These are phyloP conservation scores for Notocelia uddmanniana DNA, from an alignment of 2,888 invertebrate genomes.

Conservation along the genomic window DNA sequence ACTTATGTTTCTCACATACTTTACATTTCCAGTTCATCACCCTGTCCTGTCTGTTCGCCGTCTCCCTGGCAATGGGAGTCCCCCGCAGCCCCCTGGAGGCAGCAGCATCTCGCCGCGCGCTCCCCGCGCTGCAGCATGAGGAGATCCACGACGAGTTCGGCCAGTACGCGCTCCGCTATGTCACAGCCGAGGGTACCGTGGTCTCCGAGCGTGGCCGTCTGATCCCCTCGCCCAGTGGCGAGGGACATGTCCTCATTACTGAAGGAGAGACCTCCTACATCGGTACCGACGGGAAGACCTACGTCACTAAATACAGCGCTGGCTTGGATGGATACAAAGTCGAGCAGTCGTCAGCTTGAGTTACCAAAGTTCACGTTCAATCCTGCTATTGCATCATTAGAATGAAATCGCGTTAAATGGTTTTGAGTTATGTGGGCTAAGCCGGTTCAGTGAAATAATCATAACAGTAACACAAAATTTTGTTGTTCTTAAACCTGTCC, in stretches of 20 bases:
- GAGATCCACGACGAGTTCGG: slow-evolving; percentile 64
- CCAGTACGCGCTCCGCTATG: slow-evolving; percentile 63
- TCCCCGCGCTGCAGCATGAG: slow-evolving; percentile 62
- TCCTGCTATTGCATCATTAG: background rate
- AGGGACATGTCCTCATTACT: slow-evolving; percentile 56
- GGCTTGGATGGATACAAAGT: slow-evolving; percentile 57
- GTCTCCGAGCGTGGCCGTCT: slow-evolving; percentile 60
- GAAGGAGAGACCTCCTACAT: slow-evolving; percentile 62
- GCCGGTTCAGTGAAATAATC: slow-evolving; percentile 26
- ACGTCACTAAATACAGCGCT: slow-evolving; percentile 57
- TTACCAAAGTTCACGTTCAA: background rate
- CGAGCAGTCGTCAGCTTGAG: slow-evolving; percentile 45
- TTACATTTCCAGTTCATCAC: slow-evolving; percentile 51
- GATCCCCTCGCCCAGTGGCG: slow-evolving; percentile 57
- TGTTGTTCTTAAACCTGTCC: background rate
- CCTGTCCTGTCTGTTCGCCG: slow-evolving; percentile 46
- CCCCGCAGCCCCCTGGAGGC: slow-evolving; percentile 27
- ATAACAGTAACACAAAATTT: background rate
- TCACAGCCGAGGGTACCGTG: slow-evolving; percentile 64
- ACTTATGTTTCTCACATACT: background rate
- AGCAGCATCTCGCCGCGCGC: slow-evolving; percentile 46
- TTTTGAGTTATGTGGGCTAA: background rate
- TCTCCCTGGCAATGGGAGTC: slow-evolving; percentile 34
- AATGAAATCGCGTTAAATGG: background rate
- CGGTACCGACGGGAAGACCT: slow-evolving; percentile 58